These are phyloP conservation scores for Leptopilina syphax DNA, from an alignment of 2,888 invertebrate species.

Conservation along the genomic window DNA sequence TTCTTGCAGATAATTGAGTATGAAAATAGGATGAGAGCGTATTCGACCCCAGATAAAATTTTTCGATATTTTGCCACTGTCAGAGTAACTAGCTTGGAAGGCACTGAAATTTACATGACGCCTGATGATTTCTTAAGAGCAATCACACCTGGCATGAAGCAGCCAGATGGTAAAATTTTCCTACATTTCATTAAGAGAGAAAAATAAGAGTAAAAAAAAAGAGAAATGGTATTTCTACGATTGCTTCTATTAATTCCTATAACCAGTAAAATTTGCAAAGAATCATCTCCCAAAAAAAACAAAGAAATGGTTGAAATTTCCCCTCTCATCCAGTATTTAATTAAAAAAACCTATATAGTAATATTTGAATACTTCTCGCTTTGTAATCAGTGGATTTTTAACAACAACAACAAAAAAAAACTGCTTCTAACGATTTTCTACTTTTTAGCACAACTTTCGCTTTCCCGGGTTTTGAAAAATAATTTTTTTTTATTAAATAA, in stretches of 20 bases:
- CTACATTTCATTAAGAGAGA: conserved; percentile 46
- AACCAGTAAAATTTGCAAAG: background rate
- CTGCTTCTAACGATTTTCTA: background rate
- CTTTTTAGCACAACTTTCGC: conserved; percentile 7
- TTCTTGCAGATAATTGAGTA: conserved; percentile 94
- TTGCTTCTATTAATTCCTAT: conserved; percentile 15
- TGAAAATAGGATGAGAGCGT: conserved; percentile 96
- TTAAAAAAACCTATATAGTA: too few relatives aligned
- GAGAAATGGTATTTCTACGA: background rate
- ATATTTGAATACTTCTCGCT: background rate
- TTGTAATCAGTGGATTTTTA: background rate
- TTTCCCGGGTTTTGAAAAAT: background rate
- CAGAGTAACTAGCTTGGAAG: conserved; percentile 83
- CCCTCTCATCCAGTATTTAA: background rate
- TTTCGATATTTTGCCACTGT: conserved; percentile 99
- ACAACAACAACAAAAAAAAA: background rate
- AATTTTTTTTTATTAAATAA: background rate
- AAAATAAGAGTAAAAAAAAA: too few relatives aligned
- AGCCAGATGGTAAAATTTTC: conserved; percentile 91
- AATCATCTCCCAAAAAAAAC: conserved; percentile 33
- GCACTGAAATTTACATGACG: conserved; percentile 94
- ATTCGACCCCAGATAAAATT: conserved; percentile 99
- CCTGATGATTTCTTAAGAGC: conserved; percentile 98
- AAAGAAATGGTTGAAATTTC: background rate
- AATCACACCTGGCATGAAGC: conserved; percentile 96